A percentile compares a stretch with the other conserved stretches of the same genome.
Evolutionary conservation across 2,888 invertebrate species (phyloP).

Genomic region (Tanypteryx hageni): DNA sequence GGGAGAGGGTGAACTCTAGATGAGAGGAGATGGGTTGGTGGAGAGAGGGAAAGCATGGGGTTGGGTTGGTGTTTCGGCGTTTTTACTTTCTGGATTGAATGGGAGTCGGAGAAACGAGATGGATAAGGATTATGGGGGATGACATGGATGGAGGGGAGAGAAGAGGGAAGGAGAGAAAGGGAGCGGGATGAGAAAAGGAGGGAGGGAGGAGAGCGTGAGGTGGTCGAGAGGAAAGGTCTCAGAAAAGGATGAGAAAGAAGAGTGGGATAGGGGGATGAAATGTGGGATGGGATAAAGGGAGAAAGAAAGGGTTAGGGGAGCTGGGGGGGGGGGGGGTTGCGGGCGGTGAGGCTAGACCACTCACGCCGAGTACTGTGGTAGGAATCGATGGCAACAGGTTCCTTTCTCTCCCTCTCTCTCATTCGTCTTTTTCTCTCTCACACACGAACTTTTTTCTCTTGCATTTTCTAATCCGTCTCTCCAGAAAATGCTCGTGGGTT

Average conservation of each 20-base stretch:
- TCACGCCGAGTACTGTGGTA: conserved; percentile 15
- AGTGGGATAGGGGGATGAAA: too few species aligned
- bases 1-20: too few species aligned
- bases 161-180: neutral
- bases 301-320: neutral
- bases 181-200: neutral
- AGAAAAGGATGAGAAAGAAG: neutral
- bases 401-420: neutral
- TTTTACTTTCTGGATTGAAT: neutral
- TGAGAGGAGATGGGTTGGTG: neutral
- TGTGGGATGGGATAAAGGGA: neutral
- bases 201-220: neutral
- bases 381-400: conserved; percentile 37
- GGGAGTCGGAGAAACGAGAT: neutral
- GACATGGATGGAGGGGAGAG: neutral
- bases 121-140: neutral
- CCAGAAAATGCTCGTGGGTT: neutral
- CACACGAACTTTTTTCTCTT: neutral
- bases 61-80: neutral
- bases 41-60: neutral
- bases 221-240: neutral
- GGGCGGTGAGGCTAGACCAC: conserved; percentile 13
- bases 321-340: neutral
- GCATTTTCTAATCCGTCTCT: neutral
- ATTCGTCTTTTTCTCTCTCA: neutral